phyloP scores from a whole-genome alignment of 2,113 vertebrate species.

The Trichomycterus rosablanca region DNA sequence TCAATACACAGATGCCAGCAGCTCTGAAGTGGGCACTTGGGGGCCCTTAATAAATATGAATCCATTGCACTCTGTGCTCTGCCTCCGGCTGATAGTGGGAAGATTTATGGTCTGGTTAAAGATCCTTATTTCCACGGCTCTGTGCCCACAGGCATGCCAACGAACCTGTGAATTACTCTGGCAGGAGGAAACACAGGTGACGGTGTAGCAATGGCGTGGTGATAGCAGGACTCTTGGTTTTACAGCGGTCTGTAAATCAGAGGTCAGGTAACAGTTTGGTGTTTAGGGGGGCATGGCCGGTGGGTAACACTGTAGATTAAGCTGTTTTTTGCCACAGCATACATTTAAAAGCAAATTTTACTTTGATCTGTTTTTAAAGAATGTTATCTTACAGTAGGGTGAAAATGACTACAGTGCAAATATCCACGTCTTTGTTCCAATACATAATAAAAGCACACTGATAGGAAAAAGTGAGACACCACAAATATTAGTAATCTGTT shows the following conservation, averaged over 20 bases:
- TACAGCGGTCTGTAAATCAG: constrained; percentile 1
- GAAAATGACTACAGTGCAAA: too few relatives aligned
- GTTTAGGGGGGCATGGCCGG: not conserved
- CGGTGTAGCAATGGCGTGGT: constrained; percentile 7
- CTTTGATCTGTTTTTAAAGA: too few relatives aligned
- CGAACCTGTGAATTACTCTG: constrained; percentile 37
- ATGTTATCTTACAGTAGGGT: too few relatives aligned
- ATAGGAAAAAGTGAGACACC: too few relatives aligned
- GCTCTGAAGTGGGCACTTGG: constrained; percentile 17
- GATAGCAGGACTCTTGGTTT: constrained; percentile 5
- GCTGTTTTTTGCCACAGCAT: too few relatives aligned
- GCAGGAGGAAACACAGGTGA: constrained; percentile 31
- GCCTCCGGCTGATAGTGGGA: constrained; percentile 22
- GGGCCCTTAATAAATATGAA: constrained; percentile 46
- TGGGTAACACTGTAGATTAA: too few relatives aligned
- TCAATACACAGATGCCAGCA: constrained; percentile 24
- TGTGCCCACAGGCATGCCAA: constrained; percentile 36
- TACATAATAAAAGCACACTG: too few relatives aligned
- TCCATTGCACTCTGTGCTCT: constrained; percentile 22
- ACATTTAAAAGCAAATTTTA: too few relatives aligned
- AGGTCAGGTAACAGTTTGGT: constrained; percentile 33
- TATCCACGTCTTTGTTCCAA: too few relatives aligned
- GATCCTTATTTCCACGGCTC: constrained; percentile 43
- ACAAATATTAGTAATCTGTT: too few relatives aligned
- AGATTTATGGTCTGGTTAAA: constrained; percentile 46